Percentiles rank a stretch among this genome's conserved stretches.
Evolutionary conservation across 2,888 invertebrate genomes (phyloP).

Genomic region (Phaedon cochleariae): DNA sequence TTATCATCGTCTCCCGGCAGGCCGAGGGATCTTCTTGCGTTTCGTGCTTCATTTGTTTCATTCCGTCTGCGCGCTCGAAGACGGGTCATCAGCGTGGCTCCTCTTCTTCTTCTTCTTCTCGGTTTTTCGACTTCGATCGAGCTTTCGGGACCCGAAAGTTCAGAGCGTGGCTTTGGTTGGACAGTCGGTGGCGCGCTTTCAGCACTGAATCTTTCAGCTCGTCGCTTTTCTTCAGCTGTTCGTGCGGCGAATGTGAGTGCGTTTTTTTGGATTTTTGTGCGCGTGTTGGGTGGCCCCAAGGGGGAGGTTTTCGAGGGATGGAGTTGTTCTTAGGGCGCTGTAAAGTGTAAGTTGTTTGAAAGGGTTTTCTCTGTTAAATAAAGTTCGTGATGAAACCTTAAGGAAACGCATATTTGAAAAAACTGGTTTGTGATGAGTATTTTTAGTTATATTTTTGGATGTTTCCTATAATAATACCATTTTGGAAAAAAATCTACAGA

Average conservation of each 20-base stretch:
- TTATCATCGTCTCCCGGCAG: conserved; percentile 19
- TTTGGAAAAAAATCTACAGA: too few relatives aligned
- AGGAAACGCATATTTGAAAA: too few relatives aligned
- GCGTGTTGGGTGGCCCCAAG: conserved; percentile 2
- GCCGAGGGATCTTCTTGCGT: conserved; percentile 24
- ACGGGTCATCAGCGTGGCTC: neutral
- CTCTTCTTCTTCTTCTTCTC: neutral
- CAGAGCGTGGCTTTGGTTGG: neutral
- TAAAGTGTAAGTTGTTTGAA: conserved; percentile 24
- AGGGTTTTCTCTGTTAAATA: too few relatives aligned
- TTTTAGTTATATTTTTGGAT: too few relatives aligned
- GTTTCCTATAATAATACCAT: too few relatives aligned
- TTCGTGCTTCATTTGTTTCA: conserved; percentile 28
- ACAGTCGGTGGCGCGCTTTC: neutral
- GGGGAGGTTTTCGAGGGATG: conserved; percentile 20
- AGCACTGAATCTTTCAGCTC: neutral
- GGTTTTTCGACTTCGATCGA: neutral
- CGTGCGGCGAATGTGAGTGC: neutral
- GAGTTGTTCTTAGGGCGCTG: conserved; percentile 28
- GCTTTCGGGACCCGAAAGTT: neutral
- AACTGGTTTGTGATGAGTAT: too few relatives aligned
- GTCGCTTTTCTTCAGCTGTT: neutral
- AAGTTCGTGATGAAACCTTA: too few relatives aligned
- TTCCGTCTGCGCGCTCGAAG: conserved; percentile 14
- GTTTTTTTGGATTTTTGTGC: neutral